These are phyloP conservation scores for Chionomys nivalis DNA, from an alignment of 2,113 vertebrate genomes.

Conservation along the genomic window DNA sequence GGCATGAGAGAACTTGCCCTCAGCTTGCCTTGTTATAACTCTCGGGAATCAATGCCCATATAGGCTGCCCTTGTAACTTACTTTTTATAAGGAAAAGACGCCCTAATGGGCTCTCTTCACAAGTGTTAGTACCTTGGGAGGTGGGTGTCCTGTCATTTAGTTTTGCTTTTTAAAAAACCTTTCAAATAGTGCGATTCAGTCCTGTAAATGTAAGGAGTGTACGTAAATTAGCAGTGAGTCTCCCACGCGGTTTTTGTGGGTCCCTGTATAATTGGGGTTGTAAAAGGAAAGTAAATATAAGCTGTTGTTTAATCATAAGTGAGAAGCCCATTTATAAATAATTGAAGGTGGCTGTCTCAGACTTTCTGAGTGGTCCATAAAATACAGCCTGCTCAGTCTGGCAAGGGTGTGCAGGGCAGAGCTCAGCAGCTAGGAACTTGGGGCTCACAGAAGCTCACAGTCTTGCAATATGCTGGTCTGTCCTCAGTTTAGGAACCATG, in stretches of 20 bases:
- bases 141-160: constrained; percentile 33
- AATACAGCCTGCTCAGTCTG: neutral
- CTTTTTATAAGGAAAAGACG: constrained; percentile 41
- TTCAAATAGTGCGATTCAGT: constrained; percentile 39
- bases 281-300: constrained; percentile 65
- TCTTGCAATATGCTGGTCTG: neutral
- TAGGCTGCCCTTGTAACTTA: neutral
- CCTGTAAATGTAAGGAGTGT: constrained; percentile 27
- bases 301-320: constrained; percentile 59
- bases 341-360: constrained; percentile 25
- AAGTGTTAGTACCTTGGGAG: constrained; percentile 32
- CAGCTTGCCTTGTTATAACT: neutral
- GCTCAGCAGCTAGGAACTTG: neutral
- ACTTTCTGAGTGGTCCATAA: constrained; percentile 37
- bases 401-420: neutral
- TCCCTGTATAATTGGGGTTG: constrained; percentile 28
- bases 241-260: constrained; percentile 37
- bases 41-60: neutral
- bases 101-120: neutral
- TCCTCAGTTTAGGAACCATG: neutral
- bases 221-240: neutral
- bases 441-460: neutral
- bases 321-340: constrained; percentile 49
- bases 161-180: constrained; percentile 43
- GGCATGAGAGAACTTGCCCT: neutral